Base-by-base conservation (phyloP, 2,113 vertebrate genomes). In the Galemys pyrenaicus region DNA sequence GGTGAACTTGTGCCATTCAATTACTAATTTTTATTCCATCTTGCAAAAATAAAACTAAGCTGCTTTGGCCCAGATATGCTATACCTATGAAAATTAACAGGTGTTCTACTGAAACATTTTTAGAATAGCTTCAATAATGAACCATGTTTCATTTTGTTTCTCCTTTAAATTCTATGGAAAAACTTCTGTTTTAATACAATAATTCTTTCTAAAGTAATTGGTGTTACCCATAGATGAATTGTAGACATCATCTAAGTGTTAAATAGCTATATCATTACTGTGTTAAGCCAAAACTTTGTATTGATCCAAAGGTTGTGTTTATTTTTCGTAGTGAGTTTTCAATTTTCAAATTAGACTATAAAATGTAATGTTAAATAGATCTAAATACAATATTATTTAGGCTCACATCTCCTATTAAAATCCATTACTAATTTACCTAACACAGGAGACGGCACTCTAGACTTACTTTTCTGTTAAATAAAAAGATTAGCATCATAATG, bases 31-130 rank as follows among this genome's bases (percentile, higher is more conserved):
- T 93, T 75, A 94, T 85, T 91, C 11, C 16, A 5, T 87, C 51
- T 46, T 9, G 12, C 30, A 67, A 89, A 94, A 91, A 88, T 68
- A 6, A 92, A 96, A 95, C 13, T 30, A 58, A 90, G 49, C 46
- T 93, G 35, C n/a, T 6, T 89, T 89, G 87, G 54, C 49, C 30
- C 37, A 71, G 88, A 46, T 19, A 2, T 92, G 54, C 46, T 92
- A 62, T 93, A 79, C 60, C 51, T 65, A 87, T 89, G 79, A 75
- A 96, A 96, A 96, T 95, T 83, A 95, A 73, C 37, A 87, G 62
- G 90, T 86, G 77, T 35, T 88, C 67, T 49, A 62, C 71, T 32
- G 70, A 93, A 92, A 94, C 4, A 2, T 67, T 71, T 91, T 80
- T 62, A 95, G 32, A 93, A 81, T 92, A 17, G 30, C 94, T 82